phyloP scores from a whole-genome alignment of 1,140 invertebrate species.

The Drosophila tani region DNA sequence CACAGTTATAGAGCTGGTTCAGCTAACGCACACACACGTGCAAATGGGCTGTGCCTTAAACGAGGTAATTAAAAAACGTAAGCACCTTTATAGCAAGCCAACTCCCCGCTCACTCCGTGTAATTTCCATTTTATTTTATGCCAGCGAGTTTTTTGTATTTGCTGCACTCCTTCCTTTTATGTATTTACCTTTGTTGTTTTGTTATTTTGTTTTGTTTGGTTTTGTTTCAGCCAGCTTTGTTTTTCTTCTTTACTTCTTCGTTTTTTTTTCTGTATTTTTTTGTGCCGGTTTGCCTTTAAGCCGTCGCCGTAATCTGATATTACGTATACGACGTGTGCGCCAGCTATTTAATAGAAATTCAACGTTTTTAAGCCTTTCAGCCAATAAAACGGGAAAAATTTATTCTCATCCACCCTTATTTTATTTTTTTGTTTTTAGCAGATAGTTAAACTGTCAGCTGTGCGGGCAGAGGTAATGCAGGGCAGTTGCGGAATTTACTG shows the following conservation, averaged over 20 bases:
- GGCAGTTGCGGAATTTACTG: conserved; percentile 18
- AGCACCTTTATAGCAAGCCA: conserved; percentile 69
- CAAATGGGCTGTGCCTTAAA: conserved; percentile 67
- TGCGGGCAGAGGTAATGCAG: conserved; percentile 21
- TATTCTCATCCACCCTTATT: conserved; percentile 34
- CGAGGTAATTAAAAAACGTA: conserved; percentile 83
- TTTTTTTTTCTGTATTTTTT: conserved; percentile 2
- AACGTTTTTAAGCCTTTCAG: conserved; percentile 69
- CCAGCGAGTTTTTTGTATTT: conserved; percentile 68
- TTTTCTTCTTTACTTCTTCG: conserved; percentile 18
- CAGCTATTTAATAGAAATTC: conserved; percentile 81
- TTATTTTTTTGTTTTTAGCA: conserved; percentile 42
- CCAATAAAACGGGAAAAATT: conserved; percentile 67
- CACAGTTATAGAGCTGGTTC: conserved; percentile 8
- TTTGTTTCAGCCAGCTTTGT: conserved; percentile 36
- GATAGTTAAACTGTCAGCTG: conserved; percentile 71
- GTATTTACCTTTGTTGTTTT: conserved; percentile 80
- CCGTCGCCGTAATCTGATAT: conserved; percentile 78
- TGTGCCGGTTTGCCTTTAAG: conserved; percentile 61
- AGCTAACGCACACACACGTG: conserved; percentile 14
- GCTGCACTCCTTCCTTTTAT: conserved; percentile 49
- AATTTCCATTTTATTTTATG: conserved; percentile 83
- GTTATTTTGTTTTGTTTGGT: conserved; percentile 63
- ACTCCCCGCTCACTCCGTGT: conserved; percentile 59
- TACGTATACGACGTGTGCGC: conserved; percentile 78